phyloP scores from a whole-genome alignment of 92 coral and sea anemone species.

The Umimayanthus kanabou region DNA sequence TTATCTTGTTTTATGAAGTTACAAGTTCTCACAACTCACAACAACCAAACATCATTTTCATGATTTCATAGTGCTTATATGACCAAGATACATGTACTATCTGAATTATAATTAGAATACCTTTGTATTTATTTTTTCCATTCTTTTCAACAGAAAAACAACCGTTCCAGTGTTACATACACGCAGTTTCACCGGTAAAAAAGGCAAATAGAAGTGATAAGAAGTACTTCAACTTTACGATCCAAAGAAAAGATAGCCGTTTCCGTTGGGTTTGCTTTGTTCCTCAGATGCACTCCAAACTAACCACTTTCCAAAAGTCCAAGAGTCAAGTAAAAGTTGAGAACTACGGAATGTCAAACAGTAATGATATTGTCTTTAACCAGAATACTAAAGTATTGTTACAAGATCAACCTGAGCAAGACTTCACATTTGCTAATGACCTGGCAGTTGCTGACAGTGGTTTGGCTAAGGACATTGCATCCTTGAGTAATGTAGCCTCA shows the following conservation, averaged over 20 bases:
- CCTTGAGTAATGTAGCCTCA: constrained; percentile 47
- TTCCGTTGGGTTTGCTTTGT: constrained; percentile 51
- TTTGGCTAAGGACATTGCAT: constrained; percentile 30
- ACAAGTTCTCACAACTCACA: constrained; percentile 38
- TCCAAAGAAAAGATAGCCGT: constrained; percentile 44
- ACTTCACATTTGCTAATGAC: constrained; percentile 35
- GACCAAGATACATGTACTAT: constrained; percentile 34
- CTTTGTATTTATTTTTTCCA: constrained; percentile 33
- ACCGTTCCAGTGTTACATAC: constrained; percentile 33
- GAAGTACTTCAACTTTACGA: constrained; percentile 51
- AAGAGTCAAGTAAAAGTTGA: constrained; percentile 42
- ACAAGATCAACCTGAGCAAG: constrained; percentile 22
- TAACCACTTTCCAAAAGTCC: constrained; percentile 47
- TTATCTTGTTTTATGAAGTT: constrained; percentile 40
- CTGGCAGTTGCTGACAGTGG: constrained; percentile 44
- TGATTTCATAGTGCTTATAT: constrained; percentile 38
- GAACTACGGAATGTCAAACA: constrained; percentile 41
- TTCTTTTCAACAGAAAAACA: constrained; percentile 41
- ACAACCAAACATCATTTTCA: constrained; percentile 34
- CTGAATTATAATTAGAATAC: constrained; percentile 41
- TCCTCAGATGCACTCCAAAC: constrained; percentile 46
- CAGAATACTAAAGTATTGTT: constrained; percentile 32
- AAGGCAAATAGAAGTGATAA: constrained; percentile 42
- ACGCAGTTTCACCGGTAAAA: constrained; percentile 49
- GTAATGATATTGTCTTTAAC: constrained; percentile 45